These are phyloP conservation scores for Musca domestica DNA, from an alignment of 1,140 invertebrate genomes.

Conservation along the genomic window DNA sequence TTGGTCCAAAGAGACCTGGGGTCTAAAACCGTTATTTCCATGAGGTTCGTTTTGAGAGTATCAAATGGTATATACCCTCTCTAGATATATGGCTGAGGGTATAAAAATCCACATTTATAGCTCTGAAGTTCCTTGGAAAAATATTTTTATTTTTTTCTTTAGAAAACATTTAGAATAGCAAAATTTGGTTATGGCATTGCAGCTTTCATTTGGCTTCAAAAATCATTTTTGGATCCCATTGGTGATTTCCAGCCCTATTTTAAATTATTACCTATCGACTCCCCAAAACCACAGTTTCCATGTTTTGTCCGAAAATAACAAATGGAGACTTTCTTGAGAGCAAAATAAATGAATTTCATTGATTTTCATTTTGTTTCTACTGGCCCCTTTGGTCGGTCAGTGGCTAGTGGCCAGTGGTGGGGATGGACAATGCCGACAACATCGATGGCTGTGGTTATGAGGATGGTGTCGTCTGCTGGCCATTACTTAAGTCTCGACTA, in stretches of 20 bases:
- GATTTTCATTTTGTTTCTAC: conserved; percentile 8
- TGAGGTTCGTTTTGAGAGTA: too few relatives aligned
- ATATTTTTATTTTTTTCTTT: too few relatives aligned
- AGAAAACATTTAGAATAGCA: too few relatives aligned
- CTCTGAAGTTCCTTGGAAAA: too few relatives aligned
- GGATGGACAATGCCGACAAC: background rate
- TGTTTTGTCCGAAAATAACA: background rate
- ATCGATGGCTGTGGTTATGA: background rate
- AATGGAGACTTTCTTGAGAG: background rate
- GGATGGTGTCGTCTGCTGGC: conserved; percentile 10
- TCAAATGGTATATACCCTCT: too few relatives aligned
- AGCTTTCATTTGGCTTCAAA: background rate
- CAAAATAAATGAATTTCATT: conserved; percentile 14
- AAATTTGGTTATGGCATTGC: too few relatives aligned
- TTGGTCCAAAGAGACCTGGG: too few relatives aligned
- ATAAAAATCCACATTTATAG: too few relatives aligned
- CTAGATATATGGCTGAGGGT: too few relatives aligned
- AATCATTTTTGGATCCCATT: background rate
- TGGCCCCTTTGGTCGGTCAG: background rate
- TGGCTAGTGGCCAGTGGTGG: background rate
- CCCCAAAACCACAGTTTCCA: background rate
- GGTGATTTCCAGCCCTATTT: background rate
- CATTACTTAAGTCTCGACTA: conserved; percentile 4
- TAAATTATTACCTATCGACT: background rate
- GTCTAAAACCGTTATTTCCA: too few relatives aligned